Percentiles rank a stretch among this genome's conserved stretches.
phyloP scores from a whole-genome alignment of 2,888 invertebrate genomes.

The Sarcophaga variegata region DNA sequence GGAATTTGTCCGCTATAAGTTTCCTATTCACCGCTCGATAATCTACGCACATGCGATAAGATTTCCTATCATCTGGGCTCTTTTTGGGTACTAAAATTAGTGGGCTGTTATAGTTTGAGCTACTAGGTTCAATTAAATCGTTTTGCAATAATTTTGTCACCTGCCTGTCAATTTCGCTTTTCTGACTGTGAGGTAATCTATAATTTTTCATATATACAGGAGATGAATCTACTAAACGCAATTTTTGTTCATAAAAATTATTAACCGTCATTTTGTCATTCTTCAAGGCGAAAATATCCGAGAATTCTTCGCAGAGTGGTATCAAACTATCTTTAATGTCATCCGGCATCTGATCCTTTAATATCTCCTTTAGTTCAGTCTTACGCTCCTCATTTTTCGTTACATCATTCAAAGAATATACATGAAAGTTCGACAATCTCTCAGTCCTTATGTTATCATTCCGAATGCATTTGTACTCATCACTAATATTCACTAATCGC shows the following conservation, averaged over 20 bases:
- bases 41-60: constrained; percentile 12
- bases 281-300: constrained; percentile 24
- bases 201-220: constrained; percentile 33
- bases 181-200: not conserved
- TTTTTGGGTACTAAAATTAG: constrained; percentile 25
- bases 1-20: too few species aligned
- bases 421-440: not conserved
- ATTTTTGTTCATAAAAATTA: constrained; percentile 32
- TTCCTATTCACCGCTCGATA: not conserved
- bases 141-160: constrained; percentile 30
- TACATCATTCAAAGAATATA: constrained; percentile 11
- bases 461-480: not conserved
- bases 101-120: constrained; percentile 24
- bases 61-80: not conserved
- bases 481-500: constrained; percentile 6
- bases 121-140: constrained; percentile 24
- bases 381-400: not conserved
- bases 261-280: constrained; percentile 30
- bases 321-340: constrained; percentile 4
- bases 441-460: not conserved
- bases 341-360: not conserved
- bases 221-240: not conserved
- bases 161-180: constrained; percentile 13
- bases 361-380: not conserved
- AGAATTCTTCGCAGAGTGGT: constrained; percentile 7